Percentiles rank a stretch among this genome's conserved stretches.
Evolutionary conservation across 2,113 vertebrate species (phyloP).

Genomic region (Motacilla tschutschensis): DNA sequence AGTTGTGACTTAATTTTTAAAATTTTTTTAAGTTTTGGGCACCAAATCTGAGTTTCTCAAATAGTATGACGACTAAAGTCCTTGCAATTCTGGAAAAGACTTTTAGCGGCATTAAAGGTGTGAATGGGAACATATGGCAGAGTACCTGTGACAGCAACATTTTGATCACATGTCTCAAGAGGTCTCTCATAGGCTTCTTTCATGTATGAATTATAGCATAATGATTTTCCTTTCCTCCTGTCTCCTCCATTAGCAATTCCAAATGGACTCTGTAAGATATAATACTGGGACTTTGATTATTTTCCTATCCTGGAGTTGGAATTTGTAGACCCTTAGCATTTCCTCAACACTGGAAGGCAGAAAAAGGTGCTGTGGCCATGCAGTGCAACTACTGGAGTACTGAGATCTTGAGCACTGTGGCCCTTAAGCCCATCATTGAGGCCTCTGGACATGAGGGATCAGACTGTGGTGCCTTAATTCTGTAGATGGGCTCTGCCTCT

Average conservation of each 20-base stretch:
- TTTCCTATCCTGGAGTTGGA: neutral
- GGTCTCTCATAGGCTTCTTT: neutral
- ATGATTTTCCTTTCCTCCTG: neutral
- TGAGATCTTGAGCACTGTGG: neutral
- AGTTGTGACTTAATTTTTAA: neutral
- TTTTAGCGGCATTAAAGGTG: neutral
- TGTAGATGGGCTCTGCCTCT: neutral
- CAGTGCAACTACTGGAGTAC: neutral
- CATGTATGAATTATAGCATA: neutral
- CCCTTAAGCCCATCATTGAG: neutral
- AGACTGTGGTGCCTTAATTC: neutral
- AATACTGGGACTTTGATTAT: neutral
- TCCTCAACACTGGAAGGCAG: neutral
- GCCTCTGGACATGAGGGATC: neutral
- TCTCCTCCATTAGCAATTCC: neutral
- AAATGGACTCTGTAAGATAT: neutral
- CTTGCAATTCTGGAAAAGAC: neutral
- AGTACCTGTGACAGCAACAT: neutral
- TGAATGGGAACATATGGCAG: neutral
- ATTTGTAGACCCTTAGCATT: neutral
- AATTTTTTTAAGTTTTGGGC: neutral
- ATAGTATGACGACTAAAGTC: neutral
- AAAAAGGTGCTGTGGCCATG: neutral
- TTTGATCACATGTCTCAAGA: neutral
- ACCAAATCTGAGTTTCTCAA: neutral